These are phyloP conservation scores for Melipona quadrifasciata DNA, from an alignment of 1,140 invertebrate genomes.

Conservation along the genomic window DNA sequence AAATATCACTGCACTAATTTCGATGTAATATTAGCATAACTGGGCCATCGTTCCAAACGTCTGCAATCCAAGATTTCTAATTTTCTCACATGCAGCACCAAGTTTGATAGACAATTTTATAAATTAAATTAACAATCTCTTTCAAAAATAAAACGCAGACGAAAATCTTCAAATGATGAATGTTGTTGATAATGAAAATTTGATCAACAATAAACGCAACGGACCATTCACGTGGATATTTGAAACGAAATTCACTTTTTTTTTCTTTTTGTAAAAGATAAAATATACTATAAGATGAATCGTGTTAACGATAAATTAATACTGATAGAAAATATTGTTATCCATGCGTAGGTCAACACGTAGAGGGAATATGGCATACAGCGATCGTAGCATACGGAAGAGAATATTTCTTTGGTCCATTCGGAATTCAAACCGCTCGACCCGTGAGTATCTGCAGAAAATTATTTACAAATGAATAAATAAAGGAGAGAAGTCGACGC, in stretches of 20 bases:
- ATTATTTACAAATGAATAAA: neutral
- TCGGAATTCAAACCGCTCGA: slow-evolving; percentile 89
- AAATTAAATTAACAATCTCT: too few relatives aligned
- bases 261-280: too few relatives aligned
- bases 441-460: slow-evolving; percentile 85
- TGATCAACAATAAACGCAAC: too few relatives aligned
- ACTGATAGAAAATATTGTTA: neutral
- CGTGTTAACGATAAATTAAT: neutral
- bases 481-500: too few relatives aligned
- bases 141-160: too few relatives aligned
- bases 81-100: too few relatives aligned
- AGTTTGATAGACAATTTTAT: too few relatives aligned
- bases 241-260: neutral
- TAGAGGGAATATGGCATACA: slow-evolving; percentile 95
- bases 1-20: neutral
- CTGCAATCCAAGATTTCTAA: too few relatives aligned
- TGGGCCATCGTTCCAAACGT: too few relatives aligned
- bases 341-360: slow-evolving; percentile 85
- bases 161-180: too few relatives aligned
- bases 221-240: neutral
- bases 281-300: neutral
- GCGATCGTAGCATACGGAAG: slow-evolving; percentile 91
- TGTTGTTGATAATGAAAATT: neutral
- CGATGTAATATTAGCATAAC: too few relatives aligned
- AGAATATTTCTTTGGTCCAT: slow-evolving; percentile 93